phyloP scores from a whole-genome alignment of 2,888 invertebrate genomes.

The Penaeus monodon region DNA sequence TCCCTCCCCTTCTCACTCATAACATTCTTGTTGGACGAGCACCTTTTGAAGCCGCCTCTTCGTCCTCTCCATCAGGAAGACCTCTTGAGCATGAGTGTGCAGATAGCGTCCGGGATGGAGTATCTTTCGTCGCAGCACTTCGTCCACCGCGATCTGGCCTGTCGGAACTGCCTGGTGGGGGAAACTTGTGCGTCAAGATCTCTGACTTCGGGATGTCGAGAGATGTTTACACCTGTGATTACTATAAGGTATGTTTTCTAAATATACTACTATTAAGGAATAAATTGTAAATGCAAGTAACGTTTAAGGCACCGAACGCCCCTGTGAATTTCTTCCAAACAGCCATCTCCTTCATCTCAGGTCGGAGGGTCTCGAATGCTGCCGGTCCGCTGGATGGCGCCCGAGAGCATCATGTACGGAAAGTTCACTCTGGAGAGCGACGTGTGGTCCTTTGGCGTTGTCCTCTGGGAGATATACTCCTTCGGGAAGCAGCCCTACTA shows the following conservation, averaged over 20 bases:
- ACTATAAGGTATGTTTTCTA: conserved; percentile 78
- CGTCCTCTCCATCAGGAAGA: conserved; percentile 69
- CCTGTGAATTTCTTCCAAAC: too few relatives aligned
- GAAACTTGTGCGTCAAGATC: conserved; percentile 85
- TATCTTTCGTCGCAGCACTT: conserved; percentile 85
- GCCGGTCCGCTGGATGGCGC: conserved; percentile 97
- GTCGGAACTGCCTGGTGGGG: conserved; percentile 86
- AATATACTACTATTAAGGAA: background rate
- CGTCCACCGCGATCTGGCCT: conserved; percentile 88
- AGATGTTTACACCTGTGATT: conserved; percentile 90
- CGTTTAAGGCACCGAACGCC: background rate
- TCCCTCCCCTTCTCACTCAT: background rate
- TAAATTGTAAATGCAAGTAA: background rate
- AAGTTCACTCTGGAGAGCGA: conserved; percentile 91
- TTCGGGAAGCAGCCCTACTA: conserved; percentile 94
- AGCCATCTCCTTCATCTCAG: conserved; percentile 65
- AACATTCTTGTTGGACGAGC: background rate
- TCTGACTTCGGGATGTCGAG: conserved; percentile 93
- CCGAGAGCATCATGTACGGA: conserved; percentile 90
- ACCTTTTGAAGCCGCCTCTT: background rate
- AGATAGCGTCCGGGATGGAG: conserved; percentile 85
- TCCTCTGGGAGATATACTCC: conserved; percentile 94
- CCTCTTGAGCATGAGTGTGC: conserved; percentile 73
- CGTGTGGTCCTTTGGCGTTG: conserved; percentile 93
- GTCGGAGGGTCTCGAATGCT: conserved; percentile 85